Base-by-base conservation (phyloP, 2,888 invertebrate species). In the Acrobasis consociella region DNA sequence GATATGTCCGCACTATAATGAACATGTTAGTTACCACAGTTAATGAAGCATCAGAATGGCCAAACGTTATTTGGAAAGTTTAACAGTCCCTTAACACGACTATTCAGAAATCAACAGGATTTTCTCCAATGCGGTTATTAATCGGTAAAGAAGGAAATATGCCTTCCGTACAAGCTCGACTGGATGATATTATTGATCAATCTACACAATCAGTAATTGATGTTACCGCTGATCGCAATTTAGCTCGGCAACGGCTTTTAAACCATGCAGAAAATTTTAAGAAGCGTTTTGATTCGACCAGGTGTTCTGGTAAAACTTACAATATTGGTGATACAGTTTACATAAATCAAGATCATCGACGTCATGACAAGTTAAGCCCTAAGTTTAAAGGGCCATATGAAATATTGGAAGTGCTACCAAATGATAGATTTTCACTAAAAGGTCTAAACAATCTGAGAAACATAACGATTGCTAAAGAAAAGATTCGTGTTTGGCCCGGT, bases 81-180 rank as follows among this genome's bases (percentile, higher is more conserved):
- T 73, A 75, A 46, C 69, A 66, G 13, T 70, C 72, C 0, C 38
- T 74, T 3, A 76, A 74, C 15, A 74, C 73, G 0, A 76, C 72
- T 0, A 31, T 71, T 31, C 72, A 72, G 62, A 70, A 74, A 52
- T 65, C 67, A 0, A 74, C 72, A 0, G 72, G 74, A 2, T 73
- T 73, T 53, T 59, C 72, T 0, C 72, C 71, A n/a, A 10, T 70
- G 7, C 52, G 65, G 0, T 61, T 73, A 17, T 15, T 72, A 15
- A 65, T 69, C 1, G 69, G 67, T n/a, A n/a, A n/a, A n/a, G n/a
- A n/a, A 15, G 2, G 49, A 16, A 53, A 69, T n/a, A 68, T 70
- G 3, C 70, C 67, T 10, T 31, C 58, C 62, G 16, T 68, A n/a
- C 68, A 68, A 38, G 38, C 66, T 46, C 60, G 63, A 31, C 17